These are phyloP conservation scores for Thalassophryne amazonica DNA, from an alignment of 2,797 vertebrate genomes.

Conservation along the genomic window DNA sequence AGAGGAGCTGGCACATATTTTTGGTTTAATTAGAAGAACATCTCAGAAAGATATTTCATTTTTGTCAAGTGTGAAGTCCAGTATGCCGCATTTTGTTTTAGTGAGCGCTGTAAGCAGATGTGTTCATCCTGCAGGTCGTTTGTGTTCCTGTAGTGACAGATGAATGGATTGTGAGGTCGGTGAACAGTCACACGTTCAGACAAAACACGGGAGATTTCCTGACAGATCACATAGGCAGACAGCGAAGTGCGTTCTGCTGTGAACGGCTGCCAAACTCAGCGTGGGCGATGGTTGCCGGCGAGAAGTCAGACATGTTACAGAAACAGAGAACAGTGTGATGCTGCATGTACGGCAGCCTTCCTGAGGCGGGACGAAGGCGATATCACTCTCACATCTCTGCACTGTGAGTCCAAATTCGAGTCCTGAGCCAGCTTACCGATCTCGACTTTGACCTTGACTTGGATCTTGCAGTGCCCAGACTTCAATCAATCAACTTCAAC, in stretches of 20 bases:
- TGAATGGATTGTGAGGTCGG: conserved; percentile 61
- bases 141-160: conserved; percentile 32
- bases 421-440: too few relatives aligned
- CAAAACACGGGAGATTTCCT: conserved; percentile 42
- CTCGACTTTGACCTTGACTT: too few relatives aligned
- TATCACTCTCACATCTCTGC: too few relatives aligned
- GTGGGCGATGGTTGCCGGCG: conserved; percentile 53
- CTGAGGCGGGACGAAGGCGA: too few relatives aligned
- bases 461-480: too few relatives aligned
- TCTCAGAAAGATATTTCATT: conserved; percentile 15
- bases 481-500: too few relatives aligned
- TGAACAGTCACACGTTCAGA: conserved; percentile 37
- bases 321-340: conserved; percentile 18
- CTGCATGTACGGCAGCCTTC: too few relatives aligned
- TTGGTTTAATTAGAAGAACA: conserved; percentile 35
- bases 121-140: conserved; percentile 50
- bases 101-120: conserved; percentile 33
- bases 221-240: conserved; percentile 57
- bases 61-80: conserved; percentile 20
- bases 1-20: conserved; percentile 15
- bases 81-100: conserved; percentile 9
- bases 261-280: conserved; percentile 48
- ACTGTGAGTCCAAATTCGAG: too few relatives aligned
- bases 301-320: conserved; percentile 41
- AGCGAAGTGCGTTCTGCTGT: conserved; percentile 20